phyloP scores from a whole-genome alignment of 2,888 invertebrate genomes.

The Tipula unca region DNA sequence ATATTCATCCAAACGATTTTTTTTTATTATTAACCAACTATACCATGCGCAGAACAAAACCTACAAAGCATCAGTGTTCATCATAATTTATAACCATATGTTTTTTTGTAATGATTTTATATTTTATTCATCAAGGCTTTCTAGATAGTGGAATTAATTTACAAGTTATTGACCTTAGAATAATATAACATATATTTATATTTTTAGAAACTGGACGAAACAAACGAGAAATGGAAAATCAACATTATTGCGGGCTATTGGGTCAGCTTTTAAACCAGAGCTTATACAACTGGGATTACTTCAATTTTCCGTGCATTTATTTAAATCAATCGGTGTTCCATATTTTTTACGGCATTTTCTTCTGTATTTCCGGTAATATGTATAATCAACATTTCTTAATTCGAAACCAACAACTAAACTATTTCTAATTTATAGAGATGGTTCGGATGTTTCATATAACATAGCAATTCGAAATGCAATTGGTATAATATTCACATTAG shows the following conservation, averaged over 20 bases:
- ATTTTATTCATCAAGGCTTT: neutral
- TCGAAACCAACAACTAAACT: neutral
- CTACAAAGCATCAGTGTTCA: no score
- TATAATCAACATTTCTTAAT: neutral
- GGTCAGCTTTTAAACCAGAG: constrained; percentile 27
- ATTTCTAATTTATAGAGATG: neutral
- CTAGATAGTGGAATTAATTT: no score
- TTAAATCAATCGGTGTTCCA: constrained; percentile 20
- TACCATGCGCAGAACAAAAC: no score
- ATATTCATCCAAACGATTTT: no score
- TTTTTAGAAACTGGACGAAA: neutral
- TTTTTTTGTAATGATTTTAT: no score
- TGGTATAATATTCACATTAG: neutral
- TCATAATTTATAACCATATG: no score
- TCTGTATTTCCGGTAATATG: constrained; percentile 26
- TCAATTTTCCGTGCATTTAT: neutral
- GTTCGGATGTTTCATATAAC: neutral
- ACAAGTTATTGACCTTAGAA: no score
- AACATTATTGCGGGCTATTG: constrained; percentile 26
- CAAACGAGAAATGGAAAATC: constrained; percentile 23
- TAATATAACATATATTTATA: no score
- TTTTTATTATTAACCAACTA: no score
- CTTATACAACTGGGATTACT: constrained; percentile 24
- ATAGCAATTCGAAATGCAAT: neutral
- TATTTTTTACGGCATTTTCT: constrained; percentile 27